Conservation (phyloP, 2,113 vertebrate species). For the Spizaetus ornatus region DNA sequence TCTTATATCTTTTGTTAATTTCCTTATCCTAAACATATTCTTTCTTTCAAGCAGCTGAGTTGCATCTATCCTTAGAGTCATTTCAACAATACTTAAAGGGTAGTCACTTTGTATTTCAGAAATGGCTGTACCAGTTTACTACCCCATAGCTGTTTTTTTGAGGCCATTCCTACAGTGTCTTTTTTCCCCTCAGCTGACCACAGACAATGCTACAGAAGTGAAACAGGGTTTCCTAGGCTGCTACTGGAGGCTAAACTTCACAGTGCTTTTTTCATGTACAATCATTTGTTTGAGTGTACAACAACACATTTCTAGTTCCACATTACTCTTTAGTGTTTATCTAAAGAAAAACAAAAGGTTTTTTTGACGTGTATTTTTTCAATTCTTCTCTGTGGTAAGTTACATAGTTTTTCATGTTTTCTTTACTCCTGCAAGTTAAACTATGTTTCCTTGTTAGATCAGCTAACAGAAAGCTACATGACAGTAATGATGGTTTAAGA, state of each 20-base stretch:
- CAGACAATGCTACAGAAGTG: neutral
- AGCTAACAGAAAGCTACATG: constrained; percentile 86
- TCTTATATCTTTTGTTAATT: neutral
- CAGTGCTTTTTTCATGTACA: neutral
- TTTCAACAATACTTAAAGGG: neutral
- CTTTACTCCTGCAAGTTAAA: neutral
- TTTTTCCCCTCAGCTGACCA: neutral
- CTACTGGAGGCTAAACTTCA: neutral
- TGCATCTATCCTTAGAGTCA: neutral
- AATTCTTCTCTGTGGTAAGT: neutral
- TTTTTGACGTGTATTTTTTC: neutral
- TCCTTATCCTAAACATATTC: neutral
- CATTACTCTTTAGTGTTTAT: neutral
- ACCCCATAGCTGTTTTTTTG: neutral
- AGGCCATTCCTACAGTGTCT: neutral
- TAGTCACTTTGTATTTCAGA: neutral
- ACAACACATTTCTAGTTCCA: neutral
- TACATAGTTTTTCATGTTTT: neutral
- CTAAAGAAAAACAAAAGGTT: rapidly evolving
- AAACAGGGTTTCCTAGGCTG: neutral
- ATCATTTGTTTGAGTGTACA: neutral
- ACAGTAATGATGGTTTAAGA: constrained; percentile 86
- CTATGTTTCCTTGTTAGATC: constrained; percentile 62
- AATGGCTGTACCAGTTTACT: neutral
- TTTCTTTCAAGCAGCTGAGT: neutral